Conservation (phyloP, 1,140 invertebrate species). For the Brachionus plicatilis region DNA sequence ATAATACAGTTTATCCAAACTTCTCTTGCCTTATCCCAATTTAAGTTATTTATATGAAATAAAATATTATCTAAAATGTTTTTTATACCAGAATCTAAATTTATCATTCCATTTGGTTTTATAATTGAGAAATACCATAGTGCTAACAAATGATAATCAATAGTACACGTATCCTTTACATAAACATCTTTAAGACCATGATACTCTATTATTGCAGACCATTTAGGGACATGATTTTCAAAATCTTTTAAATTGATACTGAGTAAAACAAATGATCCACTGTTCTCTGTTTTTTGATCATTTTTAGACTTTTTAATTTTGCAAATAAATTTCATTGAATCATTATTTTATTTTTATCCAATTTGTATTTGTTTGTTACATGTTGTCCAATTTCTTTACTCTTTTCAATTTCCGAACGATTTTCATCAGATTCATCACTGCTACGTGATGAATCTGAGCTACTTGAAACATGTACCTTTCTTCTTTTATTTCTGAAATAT, state of each 20-base stretch:
- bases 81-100: neutral
- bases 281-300: neutral
- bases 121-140: neutral
- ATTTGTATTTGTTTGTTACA: neutral
- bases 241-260: neutral
- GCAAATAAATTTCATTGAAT: neutral
- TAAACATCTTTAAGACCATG: neutral
- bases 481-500: neutral
- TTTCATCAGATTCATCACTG: neutral
- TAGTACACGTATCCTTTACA: neutral
- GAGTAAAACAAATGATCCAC: neutral
- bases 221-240: neutral
- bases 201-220: neutral
- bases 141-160: neutral
- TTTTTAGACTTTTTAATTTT: neutral
- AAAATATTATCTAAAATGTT: neutral
- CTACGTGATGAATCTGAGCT: neutral
- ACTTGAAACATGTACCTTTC: neutral
- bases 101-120: neutral
- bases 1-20: neutral
- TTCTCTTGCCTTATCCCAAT: slow-evolving; percentile 8
- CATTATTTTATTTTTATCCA: neutral
- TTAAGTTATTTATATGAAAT: neutral
- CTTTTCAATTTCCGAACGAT: neutral
- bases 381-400: neutral